phyloP scores from a whole-genome alignment of 2,888 invertebrate species.

The Agrotis exclamationis region DNA sequence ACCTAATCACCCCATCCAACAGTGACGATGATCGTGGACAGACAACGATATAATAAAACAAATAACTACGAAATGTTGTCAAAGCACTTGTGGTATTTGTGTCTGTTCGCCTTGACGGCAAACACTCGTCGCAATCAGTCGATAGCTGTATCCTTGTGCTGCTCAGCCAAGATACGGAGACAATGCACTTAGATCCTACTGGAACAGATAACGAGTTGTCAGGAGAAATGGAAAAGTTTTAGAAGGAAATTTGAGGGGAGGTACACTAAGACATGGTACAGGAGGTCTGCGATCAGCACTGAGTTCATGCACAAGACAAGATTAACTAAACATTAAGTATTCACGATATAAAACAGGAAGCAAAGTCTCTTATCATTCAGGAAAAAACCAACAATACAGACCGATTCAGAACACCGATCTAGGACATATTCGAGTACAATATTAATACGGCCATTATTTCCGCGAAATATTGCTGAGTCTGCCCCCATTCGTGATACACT shows the following conservation, averaged over 20 bases:
- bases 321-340: too few species aligned
- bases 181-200: slow-evolving; percentile 58
- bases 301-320: not conserved
- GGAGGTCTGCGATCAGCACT: not conserved
- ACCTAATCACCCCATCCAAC: slow-evolving; percentile 16
- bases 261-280: slow-evolving; percentile 1
- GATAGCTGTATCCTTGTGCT: slow-evolving; percentile 63
- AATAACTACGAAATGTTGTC: slow-evolving; percentile 50
- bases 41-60: slow-evolving; percentile 38
- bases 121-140: slow-evolving; percentile 64
- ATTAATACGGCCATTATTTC: slow-evolving; percentile 43
- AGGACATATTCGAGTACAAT: slow-evolving; percentile 28
- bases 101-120: slow-evolving; percentile 54
- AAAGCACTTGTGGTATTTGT: slow-evolving; percentile 56
- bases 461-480: slow-evolving; percentile 42
- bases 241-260: slow-evolving; percentile 1
- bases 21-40: slow-evolving; percentile 14
- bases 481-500: slow-evolving; percentile 39
- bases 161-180: slow-evolving; percentile 49
- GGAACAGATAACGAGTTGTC: slow-evolving; percentile 43
- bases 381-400: slow-evolving; percentile 23
- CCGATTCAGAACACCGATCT: slow-evolving; percentile 29
- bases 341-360: slow-evolving; percentile 17
- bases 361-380: slow-evolving; percentile 32
- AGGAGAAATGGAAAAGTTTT: slow-evolving; percentile 31